Percentiles rank a stretch among this genome's conserved stretches.
phyloP scores from a whole-genome alignment of 2,797 vertebrate genomes.

The Spheniscus humboldti region DNA sequence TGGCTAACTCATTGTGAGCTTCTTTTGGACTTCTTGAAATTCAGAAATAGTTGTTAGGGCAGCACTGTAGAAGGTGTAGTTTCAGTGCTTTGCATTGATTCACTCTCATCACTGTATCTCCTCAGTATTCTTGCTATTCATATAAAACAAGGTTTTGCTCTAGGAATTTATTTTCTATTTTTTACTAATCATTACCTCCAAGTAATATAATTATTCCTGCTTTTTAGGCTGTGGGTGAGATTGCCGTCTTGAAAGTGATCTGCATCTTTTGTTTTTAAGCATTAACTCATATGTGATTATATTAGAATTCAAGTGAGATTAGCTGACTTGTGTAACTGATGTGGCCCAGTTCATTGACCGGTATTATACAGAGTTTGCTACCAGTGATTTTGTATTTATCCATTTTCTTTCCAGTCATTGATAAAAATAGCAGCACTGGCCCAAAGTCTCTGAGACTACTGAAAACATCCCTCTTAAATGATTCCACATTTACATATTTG shows the following conservation, averaged over 20 bases:
- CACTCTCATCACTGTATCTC: background rate
- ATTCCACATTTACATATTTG: background rate
- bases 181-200: background rate
- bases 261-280: background rate
- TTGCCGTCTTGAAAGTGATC: background rate
- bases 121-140: background rate
- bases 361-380: background rate
- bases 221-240: background rate
- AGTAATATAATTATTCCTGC: background rate
- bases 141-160: background rate
- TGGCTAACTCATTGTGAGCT: background rate
- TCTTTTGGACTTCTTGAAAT: background rate
- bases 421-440: background rate
- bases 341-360: too few relatives aligned
- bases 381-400: background rate
- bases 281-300: background rate
- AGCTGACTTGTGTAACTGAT: background rate
- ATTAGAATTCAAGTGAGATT: background rate
- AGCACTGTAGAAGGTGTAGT: background rate
- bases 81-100: background rate
- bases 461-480: background rate
- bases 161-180: background rate
- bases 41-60: background rate
- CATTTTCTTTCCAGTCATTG: background rate
- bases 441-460: background rate